phyloP scores from a whole-genome alignment of 92 coral and sea anemone genomes.

The Palythoa caribaeorum region DNA sequence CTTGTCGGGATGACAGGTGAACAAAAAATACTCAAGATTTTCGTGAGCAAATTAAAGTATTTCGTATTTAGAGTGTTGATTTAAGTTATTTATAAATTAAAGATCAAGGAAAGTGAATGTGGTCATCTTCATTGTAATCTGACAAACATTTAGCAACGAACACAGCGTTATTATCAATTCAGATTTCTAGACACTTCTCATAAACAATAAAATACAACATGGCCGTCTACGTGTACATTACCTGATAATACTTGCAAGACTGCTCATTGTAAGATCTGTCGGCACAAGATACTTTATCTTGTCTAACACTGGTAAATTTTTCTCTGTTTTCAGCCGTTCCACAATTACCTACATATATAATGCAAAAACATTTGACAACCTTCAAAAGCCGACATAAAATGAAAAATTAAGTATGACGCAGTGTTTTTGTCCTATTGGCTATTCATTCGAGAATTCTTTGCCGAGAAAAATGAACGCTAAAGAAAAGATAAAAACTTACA shows the following conservation, averaged over 20 bases:
- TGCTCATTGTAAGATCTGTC: slow-evolving; percentile 96
- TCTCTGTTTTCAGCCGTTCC: slow-evolving; percentile 90
- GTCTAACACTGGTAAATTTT: slow-evolving; percentile 92
- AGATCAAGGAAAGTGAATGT: no score
- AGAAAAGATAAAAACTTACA: slow-evolving; percentile 58
- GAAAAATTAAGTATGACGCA: background rate
- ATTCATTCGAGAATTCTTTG: background rate
- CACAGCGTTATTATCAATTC: no score
- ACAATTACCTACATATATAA: slow-evolving; percentile 85
- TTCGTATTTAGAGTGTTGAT: no score
- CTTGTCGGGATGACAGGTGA: no score
- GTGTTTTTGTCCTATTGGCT: background rate
- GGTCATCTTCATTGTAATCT: no score
- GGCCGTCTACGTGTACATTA: background rate
- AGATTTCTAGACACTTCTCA: no score
- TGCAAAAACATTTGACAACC: background rate
- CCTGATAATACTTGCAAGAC: slow-evolving; percentile 96
- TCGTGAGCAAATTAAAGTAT: no score
- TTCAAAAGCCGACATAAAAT: background rate
- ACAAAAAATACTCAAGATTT: no score
- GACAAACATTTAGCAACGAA: no score
- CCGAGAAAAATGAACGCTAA: background rate
- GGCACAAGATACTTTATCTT: slow-evolving; percentile 98
- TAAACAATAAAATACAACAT: background rate
- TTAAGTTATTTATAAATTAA: no score